Conservation (phyloP, 2,888 invertebrate genomes). For the Pheosia tremula region DNA sequence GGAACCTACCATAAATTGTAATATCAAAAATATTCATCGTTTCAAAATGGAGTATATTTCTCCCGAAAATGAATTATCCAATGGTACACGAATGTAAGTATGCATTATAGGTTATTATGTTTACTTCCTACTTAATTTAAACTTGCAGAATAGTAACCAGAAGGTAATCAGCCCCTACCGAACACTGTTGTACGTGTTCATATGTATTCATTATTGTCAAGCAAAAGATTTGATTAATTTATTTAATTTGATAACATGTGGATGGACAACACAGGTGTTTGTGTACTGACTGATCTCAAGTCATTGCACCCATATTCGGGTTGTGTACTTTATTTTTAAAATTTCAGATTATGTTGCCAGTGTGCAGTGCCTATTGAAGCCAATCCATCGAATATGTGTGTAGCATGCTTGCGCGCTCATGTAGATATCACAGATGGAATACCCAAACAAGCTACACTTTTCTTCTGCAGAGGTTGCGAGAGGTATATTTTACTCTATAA, state of each 20-base stretch:
- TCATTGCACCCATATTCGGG: too few species aligned
- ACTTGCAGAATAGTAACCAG: too few species aligned
- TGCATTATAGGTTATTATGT: slow-evolving; percentile 42
- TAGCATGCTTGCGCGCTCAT: slow-evolving; percentile 94
- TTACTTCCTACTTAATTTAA: slow-evolving; percentile 5
- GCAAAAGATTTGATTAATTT: too few species aligned
- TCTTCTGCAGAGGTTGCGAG: slow-evolving; percentile 97
- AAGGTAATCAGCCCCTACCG: too few species aligned
- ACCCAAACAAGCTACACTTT: slow-evolving; percentile 95
- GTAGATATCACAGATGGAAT: slow-evolving; percentile 98
- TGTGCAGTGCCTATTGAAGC: slow-evolving; percentile 97
- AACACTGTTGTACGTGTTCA: too few species aligned
- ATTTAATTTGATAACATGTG: too few species aligned
- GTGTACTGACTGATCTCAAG: too few species aligned
- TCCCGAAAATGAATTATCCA: slow-evolving; percentile 53
- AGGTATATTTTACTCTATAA: slow-evolving; percentile 77
- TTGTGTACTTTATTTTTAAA: neutral
- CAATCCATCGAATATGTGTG: slow-evolving; percentile 99
- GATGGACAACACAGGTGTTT: too few species aligned
- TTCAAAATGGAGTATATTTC: slow-evolving; percentile 73
- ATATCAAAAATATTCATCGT: neutral
- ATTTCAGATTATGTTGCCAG: slow-evolving; percentile 93
- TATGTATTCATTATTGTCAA: too few species aligned
- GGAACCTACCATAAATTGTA: too few species aligned
- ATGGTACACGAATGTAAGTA: slow-evolving; percentile 73